Conservation (phyloP, 2,113 vertebrate genomes). For the Albula glossodonta region DNA sequence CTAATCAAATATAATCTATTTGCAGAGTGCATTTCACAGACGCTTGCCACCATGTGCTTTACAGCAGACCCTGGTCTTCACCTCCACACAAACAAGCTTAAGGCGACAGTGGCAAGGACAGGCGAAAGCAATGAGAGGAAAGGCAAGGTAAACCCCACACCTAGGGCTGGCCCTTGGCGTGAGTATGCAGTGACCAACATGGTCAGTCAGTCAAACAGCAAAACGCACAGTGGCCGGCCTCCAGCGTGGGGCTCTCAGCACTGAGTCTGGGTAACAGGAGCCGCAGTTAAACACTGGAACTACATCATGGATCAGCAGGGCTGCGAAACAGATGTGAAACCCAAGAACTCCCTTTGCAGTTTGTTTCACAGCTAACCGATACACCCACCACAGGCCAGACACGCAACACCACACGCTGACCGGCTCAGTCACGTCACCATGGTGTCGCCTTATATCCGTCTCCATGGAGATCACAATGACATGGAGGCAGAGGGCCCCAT, state of each 20-base stretch:
- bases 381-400: neutral
- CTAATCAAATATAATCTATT: too few species aligned
- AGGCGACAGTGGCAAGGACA: too few species aligned
- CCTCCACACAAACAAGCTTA: too few species aligned
- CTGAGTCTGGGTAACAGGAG: neutral
- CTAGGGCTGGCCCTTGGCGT: too few species aligned
- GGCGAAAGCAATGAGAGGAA: too few species aligned
- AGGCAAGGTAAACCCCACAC: too few species aligned
- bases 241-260: neutral
- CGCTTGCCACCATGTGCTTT: too few species aligned
- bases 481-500: neutral
- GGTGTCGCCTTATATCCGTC: neutral
- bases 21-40: too few species aligned
- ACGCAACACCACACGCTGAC: neutral
- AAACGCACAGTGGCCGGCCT: too few species aligned
- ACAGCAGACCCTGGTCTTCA: too few species aligned
- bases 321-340: neutral
- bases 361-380: neutral
- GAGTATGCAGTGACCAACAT: too few species aligned
- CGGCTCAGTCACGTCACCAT: neutral
- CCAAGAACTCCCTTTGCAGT: neutral
- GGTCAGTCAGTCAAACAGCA: too few species aligned
- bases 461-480: neutral
- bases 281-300: neutral
- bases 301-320: neutral